Base-by-base conservation (phyloP, 2,888 invertebrate genomes). In the Yponomeuta evonymella region DNA sequence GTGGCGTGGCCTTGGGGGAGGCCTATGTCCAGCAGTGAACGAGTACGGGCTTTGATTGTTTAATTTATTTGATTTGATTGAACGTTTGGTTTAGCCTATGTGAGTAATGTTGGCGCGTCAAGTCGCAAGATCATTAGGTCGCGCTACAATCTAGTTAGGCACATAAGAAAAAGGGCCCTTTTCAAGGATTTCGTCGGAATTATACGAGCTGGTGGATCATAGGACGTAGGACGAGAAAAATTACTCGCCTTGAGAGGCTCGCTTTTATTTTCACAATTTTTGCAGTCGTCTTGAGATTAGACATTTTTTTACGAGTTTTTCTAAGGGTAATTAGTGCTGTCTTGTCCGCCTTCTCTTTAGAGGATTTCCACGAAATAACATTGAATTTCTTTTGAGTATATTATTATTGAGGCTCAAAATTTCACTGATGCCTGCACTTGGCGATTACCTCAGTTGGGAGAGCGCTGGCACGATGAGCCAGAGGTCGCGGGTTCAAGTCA, bases 151-250 rank as follows among this genome's bases (percentile, higher is more conserved):
- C 64, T 63, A 64, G 64, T 64, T 29, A 4, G 36, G 36, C 36
- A 63, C 63, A 63, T 29, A 63, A 63, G 64, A 64, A 23, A 64
- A 64, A 23, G 30, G 64, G 2, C 64, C 64, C 23, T 3, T 23
- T 64, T 64, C 11, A 30, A 64, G 64, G 64, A 64, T 64, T 64
- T 64, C 30, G 64, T 23, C 29, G 43, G 72, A 76, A 75, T 78
- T 77, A 78, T 73, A 64, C 64, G 64, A 64, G 64, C 64, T 64
- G 29, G 2, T 2, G 64, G 64, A 64, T 64, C 29, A 64, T 64
- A 58, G 12, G 51, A 58, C 43, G 43, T 8, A 8, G 62, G 62
- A 15, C 62, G 62, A 81, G 51, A 10, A 15, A 15, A 58, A 15
- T 58, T 12, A 15, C 15, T 58, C 51, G 6, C 9, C 43, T 43